Percentiles rank a stretch among this genome's conserved stretches.
phyloP scores from a whole-genome alignment of 2,888 invertebrate genomes.

The Caenorhabditis drosophilae region DNA sequence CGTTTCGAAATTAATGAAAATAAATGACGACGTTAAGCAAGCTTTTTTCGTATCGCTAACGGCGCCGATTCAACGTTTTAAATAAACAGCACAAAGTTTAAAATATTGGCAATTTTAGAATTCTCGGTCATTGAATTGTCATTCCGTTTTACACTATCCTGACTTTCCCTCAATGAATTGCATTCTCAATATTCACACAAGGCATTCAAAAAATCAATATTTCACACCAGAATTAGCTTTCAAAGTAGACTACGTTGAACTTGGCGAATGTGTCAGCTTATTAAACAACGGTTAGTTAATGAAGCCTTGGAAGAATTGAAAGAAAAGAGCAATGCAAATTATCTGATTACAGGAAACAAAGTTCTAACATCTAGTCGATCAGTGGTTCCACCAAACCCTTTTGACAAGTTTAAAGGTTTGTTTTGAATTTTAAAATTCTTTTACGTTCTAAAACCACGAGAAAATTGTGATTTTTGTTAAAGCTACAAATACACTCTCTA shows the following conservation, averaged over 20 bases:
- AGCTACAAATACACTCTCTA: no score
- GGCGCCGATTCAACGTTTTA: no score
- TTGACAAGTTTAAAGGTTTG: slow-evolving; percentile 13
- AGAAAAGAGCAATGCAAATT: no score
- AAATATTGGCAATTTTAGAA: slow-evolving; percentile 34
- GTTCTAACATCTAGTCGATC: neutral
- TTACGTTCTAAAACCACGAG: no score
- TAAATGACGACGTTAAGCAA: no score
- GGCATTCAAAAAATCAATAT: slow-evolving; percentile 54
- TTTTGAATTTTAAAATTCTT: neutral
- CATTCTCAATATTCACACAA: slow-evolving; percentile 61
- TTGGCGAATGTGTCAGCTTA: slow-evolving; percentile 35
- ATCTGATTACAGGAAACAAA: no score
- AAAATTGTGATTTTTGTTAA: no score
- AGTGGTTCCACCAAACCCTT: slow-evolving; percentile 25
- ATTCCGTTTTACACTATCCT: slow-evolving; percentile 56
- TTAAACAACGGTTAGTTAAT: neutral
- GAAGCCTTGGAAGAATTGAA: no score
- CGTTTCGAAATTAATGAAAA: no score
- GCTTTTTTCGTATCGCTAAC: no score
- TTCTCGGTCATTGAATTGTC: slow-evolving; percentile 52
- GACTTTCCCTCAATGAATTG: slow-evolving; percentile 55
- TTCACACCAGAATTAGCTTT: slow-evolving; percentile 56
- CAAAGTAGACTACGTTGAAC: slow-evolving; percentile 54
- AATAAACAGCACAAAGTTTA: no score